Evolutionary conservation across 2,113 vertebrate species (phyloP).

Genomic region (Triplophysa tibetana): DNA sequence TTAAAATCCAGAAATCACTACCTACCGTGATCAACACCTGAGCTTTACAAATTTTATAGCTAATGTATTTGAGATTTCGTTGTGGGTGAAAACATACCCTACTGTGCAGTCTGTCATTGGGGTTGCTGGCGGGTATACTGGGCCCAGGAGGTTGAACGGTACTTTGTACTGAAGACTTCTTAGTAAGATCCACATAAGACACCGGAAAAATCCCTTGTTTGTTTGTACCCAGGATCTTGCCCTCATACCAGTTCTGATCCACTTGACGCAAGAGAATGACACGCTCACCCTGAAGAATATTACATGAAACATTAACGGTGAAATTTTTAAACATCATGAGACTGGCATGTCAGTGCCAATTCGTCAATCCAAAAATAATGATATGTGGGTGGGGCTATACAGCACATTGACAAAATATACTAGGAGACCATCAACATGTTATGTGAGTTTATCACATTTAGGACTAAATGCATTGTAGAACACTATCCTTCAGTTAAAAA

Average conservation of each 20-base stretch:
- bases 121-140: slow-evolving; percentile 75
- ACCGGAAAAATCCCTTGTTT: slow-evolving; percentile 90
- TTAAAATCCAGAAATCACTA: neutral
- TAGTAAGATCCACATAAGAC: slow-evolving; percentile 84
- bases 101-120: slow-evolving; percentile 78
- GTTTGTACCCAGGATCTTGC: slow-evolving; percentile 81
- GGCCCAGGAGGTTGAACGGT: slow-evolving; percentile 74
- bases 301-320: neutral
- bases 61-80: neutral
- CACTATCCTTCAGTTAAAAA: neutral
- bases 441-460: neutral
- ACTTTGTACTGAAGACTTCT: slow-evolving; percentile 74
- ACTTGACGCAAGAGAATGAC: slow-evolving; percentile 83
- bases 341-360: too few relatives aligned
- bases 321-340: neutral
- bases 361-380: too few relatives aligned
- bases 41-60: neutral
- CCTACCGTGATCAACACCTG: neutral
- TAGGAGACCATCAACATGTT: too few relatives aligned
- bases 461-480: neutral
- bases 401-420: too few relatives aligned
- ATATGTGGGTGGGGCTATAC: too few relatives aligned
- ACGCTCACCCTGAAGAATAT: slow-evolving; percentile 78
- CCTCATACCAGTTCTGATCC: slow-evolving; percentile 91
- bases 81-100: slow-evolving; percentile 74